phyloP scores from a whole-genome alignment of 2,113 vertebrate genomes.

The Irena cyanogastra region DNA sequence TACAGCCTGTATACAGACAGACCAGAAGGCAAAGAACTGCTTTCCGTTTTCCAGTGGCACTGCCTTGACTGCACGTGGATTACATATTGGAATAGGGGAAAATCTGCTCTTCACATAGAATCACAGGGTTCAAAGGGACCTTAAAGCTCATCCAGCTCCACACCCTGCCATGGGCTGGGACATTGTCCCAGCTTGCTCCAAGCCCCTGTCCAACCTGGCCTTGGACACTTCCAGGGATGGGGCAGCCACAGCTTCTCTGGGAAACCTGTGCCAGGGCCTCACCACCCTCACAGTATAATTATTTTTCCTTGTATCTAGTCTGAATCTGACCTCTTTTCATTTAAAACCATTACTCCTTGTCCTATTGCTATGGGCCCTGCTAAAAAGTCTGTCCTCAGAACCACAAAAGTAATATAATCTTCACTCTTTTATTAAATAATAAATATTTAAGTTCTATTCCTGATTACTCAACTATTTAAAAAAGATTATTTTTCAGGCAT shows the following conservation, averaged over 20 bases:
- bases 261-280: not conserved
- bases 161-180: no score
- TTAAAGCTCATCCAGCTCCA: not conserved
- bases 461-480: not conserved
- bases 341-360: not conserved
- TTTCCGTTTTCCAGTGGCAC: not conserved
- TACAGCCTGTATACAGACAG: not conserved
- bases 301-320: not conserved
- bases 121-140: not conserved
- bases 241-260: not conserved
- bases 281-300: no score
- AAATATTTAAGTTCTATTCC: not conserved
- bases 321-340: not conserved
- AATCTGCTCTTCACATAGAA: not conserved
- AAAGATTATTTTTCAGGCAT: not conserved
- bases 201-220: rapidly evolving
- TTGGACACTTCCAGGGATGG: not conserved
- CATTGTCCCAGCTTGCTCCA: not conserved
- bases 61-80: not conserved
- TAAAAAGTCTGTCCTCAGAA: not conserved
- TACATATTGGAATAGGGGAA: not conserved
- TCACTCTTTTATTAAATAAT: not conserved
- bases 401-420: rapidly evolving
- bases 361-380: rapidly evolving
- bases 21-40: not conserved